These are phyloP conservation scores for Ostrea edulis DNA, from an alignment of 1,140 invertebrate genomes.

Conservation along the genomic window DNA sequence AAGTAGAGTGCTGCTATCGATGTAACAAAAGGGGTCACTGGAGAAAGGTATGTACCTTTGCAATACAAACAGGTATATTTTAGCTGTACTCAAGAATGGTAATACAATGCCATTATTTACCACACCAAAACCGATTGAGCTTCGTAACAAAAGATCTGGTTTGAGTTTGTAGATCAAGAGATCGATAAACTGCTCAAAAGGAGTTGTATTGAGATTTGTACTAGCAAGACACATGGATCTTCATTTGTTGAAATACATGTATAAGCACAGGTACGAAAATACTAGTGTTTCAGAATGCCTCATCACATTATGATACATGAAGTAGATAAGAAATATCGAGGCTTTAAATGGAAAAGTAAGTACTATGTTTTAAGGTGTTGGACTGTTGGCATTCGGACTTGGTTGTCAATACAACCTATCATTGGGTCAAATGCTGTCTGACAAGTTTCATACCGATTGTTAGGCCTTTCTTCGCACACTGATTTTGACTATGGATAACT, in stretches of 20 bases:
- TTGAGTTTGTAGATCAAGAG: constrained; percentile 35
- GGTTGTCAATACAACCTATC: too few species aligned
- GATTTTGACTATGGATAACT: too few species aligned
- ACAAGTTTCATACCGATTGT: too few species aligned
- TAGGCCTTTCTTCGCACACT: too few species aligned
- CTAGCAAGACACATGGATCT: constrained; percentile 33
- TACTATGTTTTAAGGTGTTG: background rate
- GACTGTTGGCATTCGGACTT: constrained; percentile 48
- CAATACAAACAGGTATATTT: too few species aligned
- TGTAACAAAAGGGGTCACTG: too few species aligned
- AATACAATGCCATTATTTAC: constrained; percentile 42
- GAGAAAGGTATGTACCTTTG: background rate
- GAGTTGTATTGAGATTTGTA: too few species aligned
- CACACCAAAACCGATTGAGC: constrained; percentile 31
- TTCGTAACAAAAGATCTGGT: constrained; percentile 41
- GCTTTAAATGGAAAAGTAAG: too few species aligned
- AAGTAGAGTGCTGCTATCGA: background rate
- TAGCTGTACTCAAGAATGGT: background rate
- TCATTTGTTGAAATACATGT: constrained; percentile 44
- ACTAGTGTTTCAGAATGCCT: constrained; percentile 34
- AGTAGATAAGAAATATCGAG: constrained; percentile 40
- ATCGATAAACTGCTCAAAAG: constrained; percentile 29
- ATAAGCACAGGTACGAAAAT: constrained; percentile 55
- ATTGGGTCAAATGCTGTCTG: too few species aligned
- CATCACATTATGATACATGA: constrained; percentile 44